A percentile compares a stretch with the other conserved stretches of the same genome.
phyloP scores from a whole-genome alignment of 2,888 invertebrate genomes.

The Yponomeuta plumbellus region DNA sequence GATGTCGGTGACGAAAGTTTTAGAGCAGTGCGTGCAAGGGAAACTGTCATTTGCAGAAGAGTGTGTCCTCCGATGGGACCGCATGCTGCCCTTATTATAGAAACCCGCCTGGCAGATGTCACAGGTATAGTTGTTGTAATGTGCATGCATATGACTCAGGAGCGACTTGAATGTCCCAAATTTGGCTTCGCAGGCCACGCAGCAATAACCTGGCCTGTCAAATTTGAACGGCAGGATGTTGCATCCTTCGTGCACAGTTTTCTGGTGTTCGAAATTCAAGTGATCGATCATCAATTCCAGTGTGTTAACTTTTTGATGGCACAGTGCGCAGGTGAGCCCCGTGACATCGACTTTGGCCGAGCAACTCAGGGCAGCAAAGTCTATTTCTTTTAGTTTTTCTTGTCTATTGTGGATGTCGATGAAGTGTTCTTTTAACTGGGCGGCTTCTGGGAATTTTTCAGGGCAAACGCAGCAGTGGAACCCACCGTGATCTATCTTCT shows the following conservation, averaged over 20 bases:
- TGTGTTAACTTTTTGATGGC: slow-evolving; percentile 29
- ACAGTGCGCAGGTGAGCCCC: slow-evolving; percentile 40
- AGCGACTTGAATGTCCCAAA: slow-evolving; percentile 42
- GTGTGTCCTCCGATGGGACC: not conserved
- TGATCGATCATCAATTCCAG: slow-evolving; percentile 38
- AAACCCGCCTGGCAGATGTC: slow-evolving; percentile 35
- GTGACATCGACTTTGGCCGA: slow-evolving; percentile 50
- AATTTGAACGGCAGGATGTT: slow-evolving; percentile 48
- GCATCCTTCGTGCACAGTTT: slow-evolving; percentile 36
- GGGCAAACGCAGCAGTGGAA: slow-evolving; percentile 3
- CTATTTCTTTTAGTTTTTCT: not conserved
- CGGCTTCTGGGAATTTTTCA: not conserved
- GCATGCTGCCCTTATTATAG: not conserved
- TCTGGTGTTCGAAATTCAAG: slow-evolving; percentile 33
- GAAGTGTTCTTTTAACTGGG: slow-evolving; percentile 8
- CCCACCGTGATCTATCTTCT: not conserved
- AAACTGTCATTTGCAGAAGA: not conserved
- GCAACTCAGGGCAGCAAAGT: not conserved
- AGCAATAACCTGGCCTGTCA: slow-evolving; percentile 30
- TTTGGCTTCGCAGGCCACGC: slow-evolving; percentile 35
- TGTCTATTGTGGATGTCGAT: not conserved
- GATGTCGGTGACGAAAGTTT: not conserved
- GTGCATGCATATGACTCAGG: slow-evolving; percentile 43
- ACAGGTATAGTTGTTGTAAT: slow-evolving; percentile 46
- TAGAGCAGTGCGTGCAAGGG: not conserved